Conservation (phyloP, 2,113 vertebrate species). For the Plecturocebus donacophilus region DNA sequence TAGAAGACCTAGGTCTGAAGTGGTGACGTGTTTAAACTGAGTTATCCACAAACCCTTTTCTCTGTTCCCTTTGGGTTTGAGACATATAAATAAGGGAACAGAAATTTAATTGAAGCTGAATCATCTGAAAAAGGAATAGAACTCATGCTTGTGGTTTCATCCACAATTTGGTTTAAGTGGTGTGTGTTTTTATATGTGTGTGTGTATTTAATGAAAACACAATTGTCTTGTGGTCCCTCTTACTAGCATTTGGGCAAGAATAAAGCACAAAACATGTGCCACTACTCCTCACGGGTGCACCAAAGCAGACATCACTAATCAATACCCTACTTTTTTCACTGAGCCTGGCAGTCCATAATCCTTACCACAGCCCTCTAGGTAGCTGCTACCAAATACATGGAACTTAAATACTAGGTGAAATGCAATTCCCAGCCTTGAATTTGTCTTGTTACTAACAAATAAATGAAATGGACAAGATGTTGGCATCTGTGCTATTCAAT, state of each 20-base stretch:
- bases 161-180: neutral
- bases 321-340: neutral
- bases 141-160: neutral
- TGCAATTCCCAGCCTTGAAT: neutral
- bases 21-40: neutral
- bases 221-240: neutral
- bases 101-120: slow-evolving; percentile 1
- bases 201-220: neutral
- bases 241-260: neutral
- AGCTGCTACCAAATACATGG: neutral
- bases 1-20: neutral
- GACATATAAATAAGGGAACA: neutral
- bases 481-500: neutral
- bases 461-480: neutral
- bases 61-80: slow-evolving; percentile 13
- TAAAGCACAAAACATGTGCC: neutral
- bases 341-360: neutral
- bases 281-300: neutral
- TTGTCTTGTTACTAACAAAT: neutral
- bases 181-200: neutral
- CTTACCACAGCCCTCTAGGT: neutral
- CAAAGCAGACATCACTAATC: slow-evolving; percentile 26
- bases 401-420: neutral
- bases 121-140: neutral
- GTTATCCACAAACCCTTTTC: neutral